Evolutionary conservation across 1,140 invertebrate genomes (phyloP).

Genomic region (Parasteatoda tepidariorum): DNA sequence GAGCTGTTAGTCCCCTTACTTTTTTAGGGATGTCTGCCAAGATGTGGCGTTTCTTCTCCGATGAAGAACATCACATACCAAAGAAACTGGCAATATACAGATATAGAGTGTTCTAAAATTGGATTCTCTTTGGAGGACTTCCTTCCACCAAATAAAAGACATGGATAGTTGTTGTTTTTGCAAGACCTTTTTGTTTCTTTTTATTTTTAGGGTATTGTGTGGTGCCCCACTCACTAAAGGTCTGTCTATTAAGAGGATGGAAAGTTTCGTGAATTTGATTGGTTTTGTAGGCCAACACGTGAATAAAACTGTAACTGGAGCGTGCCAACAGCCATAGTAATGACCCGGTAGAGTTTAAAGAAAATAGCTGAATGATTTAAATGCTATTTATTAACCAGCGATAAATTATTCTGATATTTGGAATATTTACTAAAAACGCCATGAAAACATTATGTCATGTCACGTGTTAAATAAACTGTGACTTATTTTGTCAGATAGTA

Average conservation of each 20-base stretch:
- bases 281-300: not conserved
- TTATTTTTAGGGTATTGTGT: not conserved
- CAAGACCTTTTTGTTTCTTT: not conserved
- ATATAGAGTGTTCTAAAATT: slow-evolving; percentile 55
- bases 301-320: not conserved
- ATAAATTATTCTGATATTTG: too few species aligned
- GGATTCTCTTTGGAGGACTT: slow-evolving; percentile 23
- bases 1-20: slow-evolving; percentile 20
- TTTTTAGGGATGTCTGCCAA: slow-evolving; percentile 54
- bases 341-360: not conserved
- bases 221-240: not conserved
- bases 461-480: too few species aligned
- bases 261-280: not conserved
- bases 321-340: not conserved
- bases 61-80: slow-evolving; percentile 25
- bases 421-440: too few species aligned
- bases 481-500: too few species aligned
- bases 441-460: too few species aligned
- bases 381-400: too few species aligned
- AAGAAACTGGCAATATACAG: slow-evolving; percentile 15
- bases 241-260: not conserved
- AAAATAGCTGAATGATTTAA: not conserved
- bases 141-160: slow-evolving; percentile 20
- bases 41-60: not conserved
- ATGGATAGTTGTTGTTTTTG: not conserved